These are phyloP conservation scores for Bellardia bayeri DNA, from an alignment of 2,888 invertebrate genomes.

Conservation along the genomic window DNA sequence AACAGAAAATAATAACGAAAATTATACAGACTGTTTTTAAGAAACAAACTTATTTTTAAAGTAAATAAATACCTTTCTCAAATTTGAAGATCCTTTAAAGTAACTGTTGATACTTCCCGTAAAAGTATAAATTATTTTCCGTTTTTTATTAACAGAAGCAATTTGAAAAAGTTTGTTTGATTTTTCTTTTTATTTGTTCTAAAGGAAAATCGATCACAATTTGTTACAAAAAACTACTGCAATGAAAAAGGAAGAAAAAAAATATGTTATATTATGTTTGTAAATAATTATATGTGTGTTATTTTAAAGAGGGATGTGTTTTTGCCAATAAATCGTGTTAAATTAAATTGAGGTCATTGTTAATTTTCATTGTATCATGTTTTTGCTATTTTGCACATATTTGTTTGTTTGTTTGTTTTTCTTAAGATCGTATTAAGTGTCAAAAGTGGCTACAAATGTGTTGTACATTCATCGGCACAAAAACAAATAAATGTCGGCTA, in stretches of 20 bases:
- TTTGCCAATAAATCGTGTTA: background rate
- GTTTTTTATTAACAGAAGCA: slow-evolving; percentile 45
- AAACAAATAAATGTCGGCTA: background rate
- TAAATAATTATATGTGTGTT: background rate
- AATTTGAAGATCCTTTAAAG: slow-evolving; percentile 50
- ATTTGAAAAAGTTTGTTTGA: slow-evolving; percentile 48
- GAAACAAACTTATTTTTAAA: slow-evolving; percentile 10
- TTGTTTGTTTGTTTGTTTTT: slow-evolving; percentile 16
- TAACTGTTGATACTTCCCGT: slow-evolving; percentile 44
- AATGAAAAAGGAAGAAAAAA: slow-evolving; percentile 46
- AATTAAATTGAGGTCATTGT: slow-evolving; percentile 39
- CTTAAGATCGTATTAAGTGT: slow-evolving; percentile 39
- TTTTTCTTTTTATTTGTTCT: slow-evolving; percentile 56
- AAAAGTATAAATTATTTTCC: slow-evolving; percentile 35
- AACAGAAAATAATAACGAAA: slow-evolving; percentile 59
- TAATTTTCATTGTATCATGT: background rate
- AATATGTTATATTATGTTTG: background rate
- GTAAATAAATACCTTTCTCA: slow-evolving; percentile 60
- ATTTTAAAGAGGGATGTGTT: background rate
- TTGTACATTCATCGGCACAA: background rate
- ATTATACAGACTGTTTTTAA: slow-evolving; percentile 35
- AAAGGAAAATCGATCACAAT: slow-evolving; percentile 70
- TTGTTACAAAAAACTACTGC: slow-evolving; percentile 82
- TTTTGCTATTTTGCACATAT: no score
- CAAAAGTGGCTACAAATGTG: slow-evolving; percentile 26